phyloP scores from a whole-genome alignment of 1,140 invertebrate genomes.

The Cyclargus thomasi region DNA sequence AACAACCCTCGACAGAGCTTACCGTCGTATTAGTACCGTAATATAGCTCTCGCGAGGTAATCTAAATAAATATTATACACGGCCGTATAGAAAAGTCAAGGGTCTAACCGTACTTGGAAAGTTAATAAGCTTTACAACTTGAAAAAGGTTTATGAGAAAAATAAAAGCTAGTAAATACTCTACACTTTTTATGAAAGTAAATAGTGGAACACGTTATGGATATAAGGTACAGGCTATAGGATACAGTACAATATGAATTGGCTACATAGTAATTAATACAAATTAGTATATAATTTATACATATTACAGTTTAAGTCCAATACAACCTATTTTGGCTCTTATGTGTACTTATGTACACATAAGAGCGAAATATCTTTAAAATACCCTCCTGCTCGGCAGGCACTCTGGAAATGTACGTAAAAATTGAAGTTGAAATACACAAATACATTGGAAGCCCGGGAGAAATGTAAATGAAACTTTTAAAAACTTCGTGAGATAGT shows the following conservation, averaged over 20 bases:
- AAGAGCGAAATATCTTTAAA: background rate
- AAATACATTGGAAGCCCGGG: background rate
- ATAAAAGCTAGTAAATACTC: background rate
- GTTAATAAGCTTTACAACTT: slow-evolving; percentile 1
- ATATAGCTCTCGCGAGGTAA: background rate
- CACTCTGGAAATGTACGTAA: background rate
- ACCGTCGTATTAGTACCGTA: background rate
- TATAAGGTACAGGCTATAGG: too few species aligned
- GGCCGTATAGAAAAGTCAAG: background rate
- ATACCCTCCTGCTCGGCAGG: too few species aligned
- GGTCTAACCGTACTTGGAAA: background rate
- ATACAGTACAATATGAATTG: too few species aligned
- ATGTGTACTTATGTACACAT: background rate
- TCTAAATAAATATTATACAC: background rate
- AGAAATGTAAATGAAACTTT: background rate
- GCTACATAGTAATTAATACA: background rate
- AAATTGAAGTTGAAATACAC: background rate
- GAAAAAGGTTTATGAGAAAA: background rate
- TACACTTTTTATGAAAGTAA: background rate
- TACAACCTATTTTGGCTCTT: background rate
- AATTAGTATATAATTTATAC: too few species aligned
- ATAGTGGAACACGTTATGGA: background rate
- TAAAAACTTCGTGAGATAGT: background rate
- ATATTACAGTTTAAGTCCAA: background rate
- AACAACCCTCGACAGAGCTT: background rate